Conservation (phyloP, 2,113 vertebrate species). For the Chascanopsetta lugubris region DNA sequence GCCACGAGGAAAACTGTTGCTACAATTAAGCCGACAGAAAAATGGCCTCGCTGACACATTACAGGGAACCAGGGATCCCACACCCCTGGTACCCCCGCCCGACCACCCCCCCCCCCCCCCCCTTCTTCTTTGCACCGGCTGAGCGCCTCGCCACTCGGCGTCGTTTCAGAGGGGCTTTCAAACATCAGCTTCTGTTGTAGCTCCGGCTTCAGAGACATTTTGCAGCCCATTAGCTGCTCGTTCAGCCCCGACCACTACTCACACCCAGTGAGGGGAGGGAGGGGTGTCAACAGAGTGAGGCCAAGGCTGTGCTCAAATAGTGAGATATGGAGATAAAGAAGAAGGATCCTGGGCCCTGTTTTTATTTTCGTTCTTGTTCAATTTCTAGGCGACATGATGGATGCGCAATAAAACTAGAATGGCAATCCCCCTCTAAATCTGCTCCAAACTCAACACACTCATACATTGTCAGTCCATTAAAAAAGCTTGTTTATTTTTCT, state of each 20-base stretch:
- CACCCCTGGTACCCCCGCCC: not conserved
- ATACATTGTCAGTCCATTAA: too few species aligned
- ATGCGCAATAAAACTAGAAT: not conserved
- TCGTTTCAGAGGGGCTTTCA: constrained; percentile 59
- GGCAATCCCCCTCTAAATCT: not conserved
- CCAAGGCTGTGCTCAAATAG: not conserved
- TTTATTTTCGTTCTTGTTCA: not conserved
- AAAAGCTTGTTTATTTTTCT: not conserved
- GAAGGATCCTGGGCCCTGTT: too few species aligned
- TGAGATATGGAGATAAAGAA: not conserved
- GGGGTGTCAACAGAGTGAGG: not conserved
- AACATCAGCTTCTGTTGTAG: constrained; percentile 71
- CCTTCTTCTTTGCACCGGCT: constrained; percentile 39
- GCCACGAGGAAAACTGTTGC: constrained; percentile 52
- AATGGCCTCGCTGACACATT: constrained; percentile 69
- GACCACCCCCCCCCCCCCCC: not conserved
- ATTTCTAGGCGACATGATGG: too few species aligned
- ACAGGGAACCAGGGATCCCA: constrained; percentile 29
- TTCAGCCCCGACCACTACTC: constrained; percentile 63
- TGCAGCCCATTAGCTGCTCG: constrained; percentile 75
- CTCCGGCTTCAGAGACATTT: constrained; percentile 65
- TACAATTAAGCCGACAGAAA: constrained; percentile 73
- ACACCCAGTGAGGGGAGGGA: constrained; percentile 23
- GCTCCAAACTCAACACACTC: not conserved
- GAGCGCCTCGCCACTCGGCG: constrained; percentile 38